phyloP scores from a whole-genome alignment of 2,888 invertebrate species.

The Rhagonycha fulva region DNA sequence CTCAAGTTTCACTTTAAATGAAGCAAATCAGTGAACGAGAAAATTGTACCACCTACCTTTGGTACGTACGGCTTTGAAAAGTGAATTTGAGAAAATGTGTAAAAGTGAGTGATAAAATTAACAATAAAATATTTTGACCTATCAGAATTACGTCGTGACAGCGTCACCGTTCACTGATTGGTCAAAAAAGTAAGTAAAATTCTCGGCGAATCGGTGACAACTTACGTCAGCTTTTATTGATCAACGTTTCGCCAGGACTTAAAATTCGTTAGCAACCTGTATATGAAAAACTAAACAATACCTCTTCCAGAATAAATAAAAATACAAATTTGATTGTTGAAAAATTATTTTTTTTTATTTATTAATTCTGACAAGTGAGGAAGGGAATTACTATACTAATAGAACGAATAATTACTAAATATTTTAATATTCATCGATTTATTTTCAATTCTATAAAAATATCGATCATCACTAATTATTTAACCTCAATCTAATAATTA shows the following conservation, averaged over 20 bases:
- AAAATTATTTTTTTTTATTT: neutral
- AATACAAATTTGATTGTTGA: constrained; percentile 1
- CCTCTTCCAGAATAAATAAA: neutral
- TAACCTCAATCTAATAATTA: neutral
- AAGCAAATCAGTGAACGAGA: neutral
- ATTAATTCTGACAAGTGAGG: constrained; percentile 35
- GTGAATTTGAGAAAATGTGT: neutral
- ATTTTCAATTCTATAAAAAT: constrained; percentile 34
- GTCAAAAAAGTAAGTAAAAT: neutral
- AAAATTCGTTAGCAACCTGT: neutral
- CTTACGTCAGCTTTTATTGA: neutral
- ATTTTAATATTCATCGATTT: constrained; percentile 48
- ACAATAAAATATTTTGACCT: neutral
- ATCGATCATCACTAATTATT: neutral
- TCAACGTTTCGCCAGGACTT: neutral
- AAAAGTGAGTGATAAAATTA: neutral
- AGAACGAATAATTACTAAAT: constrained; percentile 47
- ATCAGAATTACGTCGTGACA: neutral
- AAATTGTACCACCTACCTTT: constrained; percentile 25
- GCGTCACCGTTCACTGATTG: neutral
- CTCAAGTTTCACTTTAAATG: constrained; percentile 13
- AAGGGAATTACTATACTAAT: constrained; percentile 40
- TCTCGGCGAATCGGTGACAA: neutral
- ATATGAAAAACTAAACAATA: neutral
- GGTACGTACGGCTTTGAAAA: neutral